Percentiles rank a stretch among this genome's conserved stretches.
phyloP scores from a whole-genome alignment of 1,140 invertebrate genomes.

The Metopolophium dirhodum region DNA sequence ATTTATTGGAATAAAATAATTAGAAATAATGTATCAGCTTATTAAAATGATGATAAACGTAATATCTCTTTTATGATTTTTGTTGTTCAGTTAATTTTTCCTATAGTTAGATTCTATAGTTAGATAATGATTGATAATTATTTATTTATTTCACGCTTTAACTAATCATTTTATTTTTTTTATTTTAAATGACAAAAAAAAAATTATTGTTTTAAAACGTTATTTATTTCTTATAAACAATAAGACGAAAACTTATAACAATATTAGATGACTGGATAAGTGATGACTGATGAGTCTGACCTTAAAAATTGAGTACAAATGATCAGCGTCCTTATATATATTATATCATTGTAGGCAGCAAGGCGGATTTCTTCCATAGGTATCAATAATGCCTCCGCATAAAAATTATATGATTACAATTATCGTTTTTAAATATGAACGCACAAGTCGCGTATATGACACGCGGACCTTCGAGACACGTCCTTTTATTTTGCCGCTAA shows the following conservation, averaged over 20 bases:
- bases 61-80: too few relatives aligned
- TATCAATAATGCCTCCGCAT: background rate
- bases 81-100: too few relatives aligned
- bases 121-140: background rate
- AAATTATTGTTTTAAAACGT: background rate
- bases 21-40: too few relatives aligned
- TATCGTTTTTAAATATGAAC: background rate
- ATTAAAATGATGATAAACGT: too few relatives aligned
- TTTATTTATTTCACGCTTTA: background rate
- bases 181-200: background rate
- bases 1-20: too few relatives aligned
- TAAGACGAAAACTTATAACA: background rate
- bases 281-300: slow-evolving; percentile 6
- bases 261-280: background rate
- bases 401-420: background rate
- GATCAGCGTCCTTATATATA: background rate
- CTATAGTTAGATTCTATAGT: too few relatives aligned
- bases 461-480: background rate
- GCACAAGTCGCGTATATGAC: background rate
- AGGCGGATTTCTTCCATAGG: background rate
- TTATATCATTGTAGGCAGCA: background rate
- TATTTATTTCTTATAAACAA: background rate
- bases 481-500: background rate
- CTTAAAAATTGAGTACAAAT: background rate
- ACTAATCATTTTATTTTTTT: background rate